Base-by-base conservation (phyloP, 2,113 vertebrate genomes). In the Clarias magur region DNA sequence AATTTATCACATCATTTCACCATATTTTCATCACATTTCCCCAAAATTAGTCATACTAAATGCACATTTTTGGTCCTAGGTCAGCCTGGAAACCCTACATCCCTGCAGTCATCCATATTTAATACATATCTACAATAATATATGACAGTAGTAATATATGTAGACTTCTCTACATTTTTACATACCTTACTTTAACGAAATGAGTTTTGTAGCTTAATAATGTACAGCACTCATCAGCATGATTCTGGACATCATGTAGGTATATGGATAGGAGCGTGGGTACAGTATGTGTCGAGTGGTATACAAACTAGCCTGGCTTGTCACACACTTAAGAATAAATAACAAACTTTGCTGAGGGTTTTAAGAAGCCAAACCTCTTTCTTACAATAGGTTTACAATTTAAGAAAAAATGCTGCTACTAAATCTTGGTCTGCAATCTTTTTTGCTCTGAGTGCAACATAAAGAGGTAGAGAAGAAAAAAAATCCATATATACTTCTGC, bases 101-200 rank as follows among this genome's bases (percentile, higher is more conserved):
- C 60, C 80, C 80, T 53, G 60, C 23, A 48, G 80, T 82, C 80
- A 82, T 82, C 80, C 62, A 82, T 82, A 67, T 67, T 82, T 82
- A 65, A 82, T 65, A 48, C 60, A 48, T 16, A 67, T 48, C 38
- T 65, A 82, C 25, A 82, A 48, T 82, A 82, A 82, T 65, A 65
- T 67, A 82, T 65, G 60, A 38, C 80, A 17, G 60, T 19, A 82
- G 60, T 82, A 82, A 82, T 82, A 65, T 65, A 82, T 65, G 80
- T 48, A 48, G 48, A 42, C 60, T 82, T 82, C 34, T 82, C 60
- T 67, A 82, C 62, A 82, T 82, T 65, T 48, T 65, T 65, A 42
- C 13, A 13, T 27, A 30, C 80, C 80, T 82, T 65, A 23, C 10
- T 62, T 62, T 17, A 81, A 1, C 5, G 48, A 60, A 81, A 81